These are phyloP conservation scores for Heliconius cydno DNA, from an alignment of 2,888 invertebrate species.

Conservation along the genomic window DNA sequence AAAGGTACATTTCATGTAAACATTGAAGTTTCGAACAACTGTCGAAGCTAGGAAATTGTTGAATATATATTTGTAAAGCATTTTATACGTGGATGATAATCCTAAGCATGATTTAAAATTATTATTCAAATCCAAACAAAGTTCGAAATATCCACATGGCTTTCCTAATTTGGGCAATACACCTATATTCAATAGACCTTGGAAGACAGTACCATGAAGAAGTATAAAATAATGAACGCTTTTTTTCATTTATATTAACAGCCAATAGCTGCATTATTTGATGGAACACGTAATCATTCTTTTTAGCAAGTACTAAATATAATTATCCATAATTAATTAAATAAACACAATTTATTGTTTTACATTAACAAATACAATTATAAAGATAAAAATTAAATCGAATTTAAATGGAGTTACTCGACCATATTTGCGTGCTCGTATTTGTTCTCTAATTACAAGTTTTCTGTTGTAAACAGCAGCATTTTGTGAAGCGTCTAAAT, in stretches of 20 bases:
- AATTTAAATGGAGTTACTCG: background rate
- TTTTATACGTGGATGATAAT: background rate
- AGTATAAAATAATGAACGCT: constrained; percentile 3
- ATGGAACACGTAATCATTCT: background rate
- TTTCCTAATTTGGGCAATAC: constrained; percentile 14
- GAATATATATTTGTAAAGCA: background rate
- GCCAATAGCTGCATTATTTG: background rate
- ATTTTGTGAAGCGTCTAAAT: constrained; percentile 6
- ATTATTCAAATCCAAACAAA: background rate
- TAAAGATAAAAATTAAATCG: background rate
- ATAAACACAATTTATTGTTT: constrained; percentile 6
- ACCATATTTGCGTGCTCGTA: background rate
- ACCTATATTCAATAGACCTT: constrained; percentile 26
- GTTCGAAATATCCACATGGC: background rate
- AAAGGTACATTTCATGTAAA: constrained; percentile 31
- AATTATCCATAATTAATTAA: background rate
- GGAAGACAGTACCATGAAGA: constrained; percentile 32
- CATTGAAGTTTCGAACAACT: constrained; percentile 6
- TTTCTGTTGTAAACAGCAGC: background rate
- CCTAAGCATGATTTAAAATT: too few species aligned
- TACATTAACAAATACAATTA: background rate
- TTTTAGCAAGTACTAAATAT: background rate
- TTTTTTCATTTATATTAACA: background rate
- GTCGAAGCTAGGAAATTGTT: constrained; percentile 15
- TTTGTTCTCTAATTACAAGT: background rate